Evolutionary conservation across 1,140 invertebrate species (phyloP).

Genomic region (Drosophila pandora): DNA sequence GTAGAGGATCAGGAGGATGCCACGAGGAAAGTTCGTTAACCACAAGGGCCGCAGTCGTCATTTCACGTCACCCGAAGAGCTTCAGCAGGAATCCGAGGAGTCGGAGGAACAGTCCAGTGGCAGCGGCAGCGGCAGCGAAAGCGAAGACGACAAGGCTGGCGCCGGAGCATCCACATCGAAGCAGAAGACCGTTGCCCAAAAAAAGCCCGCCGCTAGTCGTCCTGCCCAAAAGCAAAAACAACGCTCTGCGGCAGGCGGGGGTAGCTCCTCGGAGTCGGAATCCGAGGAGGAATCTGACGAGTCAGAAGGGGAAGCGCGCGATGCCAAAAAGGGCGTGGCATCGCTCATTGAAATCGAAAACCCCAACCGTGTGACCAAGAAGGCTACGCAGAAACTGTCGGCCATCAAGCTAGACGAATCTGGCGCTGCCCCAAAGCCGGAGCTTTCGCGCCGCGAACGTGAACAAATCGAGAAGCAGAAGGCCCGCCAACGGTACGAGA

Average conservation of each 20-base stretch:
- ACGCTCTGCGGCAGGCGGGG: neutral
- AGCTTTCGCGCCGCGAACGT: slow-evolving; percentile 90
- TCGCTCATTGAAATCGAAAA: slow-evolving; percentile 97
- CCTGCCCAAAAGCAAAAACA: neutral
- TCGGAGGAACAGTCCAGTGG: slow-evolving; percentile 46
- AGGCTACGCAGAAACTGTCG: slow-evolving; percentile 89
- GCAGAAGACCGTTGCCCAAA: neutral
- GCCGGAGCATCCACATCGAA: slow-evolving; percentile 3
- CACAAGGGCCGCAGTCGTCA: slow-evolving; percentile 96
- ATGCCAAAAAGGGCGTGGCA: slow-evolving; percentile 90
- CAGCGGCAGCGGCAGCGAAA: neutral
- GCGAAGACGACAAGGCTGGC: neutral
- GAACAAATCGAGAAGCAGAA: slow-evolving; percentile 97
- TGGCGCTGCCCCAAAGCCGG: slow-evolving; percentile 87
- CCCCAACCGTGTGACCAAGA: slow-evolving; percentile 96
- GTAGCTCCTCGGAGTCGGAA: neutral
- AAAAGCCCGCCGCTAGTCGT: neutral
- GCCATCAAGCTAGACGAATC: slow-evolving; percentile 45
- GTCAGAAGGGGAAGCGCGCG: slow-evolving; percentile 84
- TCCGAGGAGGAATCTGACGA: slow-evolving; percentile 83
- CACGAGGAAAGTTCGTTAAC: slow-evolving; percentile 92
- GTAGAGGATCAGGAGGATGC: slow-evolving; percentile 40
- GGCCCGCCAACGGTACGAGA: slow-evolving; percentile 94
- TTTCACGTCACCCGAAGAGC: slow-evolving; percentile 96
- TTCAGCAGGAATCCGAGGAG: slow-evolving; percentile 92